Conservation (phyloP, 1,140 invertebrate species). For the Drosophila orosa region DNA sequence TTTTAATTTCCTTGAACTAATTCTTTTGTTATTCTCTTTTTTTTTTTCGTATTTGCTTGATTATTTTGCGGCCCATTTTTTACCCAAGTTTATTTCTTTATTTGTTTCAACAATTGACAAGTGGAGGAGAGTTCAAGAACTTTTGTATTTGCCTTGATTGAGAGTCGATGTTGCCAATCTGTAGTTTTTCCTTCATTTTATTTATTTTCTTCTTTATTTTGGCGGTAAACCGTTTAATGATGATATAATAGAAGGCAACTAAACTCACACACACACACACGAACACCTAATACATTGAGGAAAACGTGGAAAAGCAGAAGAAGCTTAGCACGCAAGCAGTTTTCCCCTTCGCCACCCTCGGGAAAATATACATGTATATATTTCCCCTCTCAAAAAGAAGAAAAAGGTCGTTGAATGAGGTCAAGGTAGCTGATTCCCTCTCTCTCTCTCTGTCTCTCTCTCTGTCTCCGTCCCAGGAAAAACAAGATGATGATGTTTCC, state of each 20-base stretch:
- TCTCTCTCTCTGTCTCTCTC: background rate
- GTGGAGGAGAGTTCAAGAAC: slow-evolving; percentile 31
- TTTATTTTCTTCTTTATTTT: slow-evolving; percentile 15
- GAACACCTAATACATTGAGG: slow-evolving; percentile 1
- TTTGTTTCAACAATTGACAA: slow-evolving; percentile 41
- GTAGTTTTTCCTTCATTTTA: slow-evolving; percentile 10
- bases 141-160: slow-evolving; percentile 1
- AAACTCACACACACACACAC: slow-evolving; percentile 35
- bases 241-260: slow-evolving; percentile 56
- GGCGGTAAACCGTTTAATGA: slow-evolving; percentile 47
- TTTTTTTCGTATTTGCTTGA: slow-evolving; percentile 5
- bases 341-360: slow-evolving; percentile 1
- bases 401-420: slow-evolving; percentile 72
- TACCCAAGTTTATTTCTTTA: slow-evolving; percentile 19
- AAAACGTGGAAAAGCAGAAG: slow-evolving; percentile 20
- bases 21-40: slow-evolving; percentile 16
- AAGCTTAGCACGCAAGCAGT: slow-evolving; percentile 49
- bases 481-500: slow-evolving; percentile 23
- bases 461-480: slow-evolving; percentile 3
- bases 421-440: slow-evolving; percentile 61
- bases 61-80: slow-evolving; percentile 19
- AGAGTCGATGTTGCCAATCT: slow-evolving; percentile 8
- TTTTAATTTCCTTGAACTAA: slow-evolving; percentile 24
- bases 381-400: slow-evolving; percentile 3
- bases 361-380: slow-evolving; percentile 2